A percentile compares a stretch with the other conserved stretches of the same genome.
Conservation (phyloP, 2,797 vertebrate species). For the Sebastes alutus region DNA sequence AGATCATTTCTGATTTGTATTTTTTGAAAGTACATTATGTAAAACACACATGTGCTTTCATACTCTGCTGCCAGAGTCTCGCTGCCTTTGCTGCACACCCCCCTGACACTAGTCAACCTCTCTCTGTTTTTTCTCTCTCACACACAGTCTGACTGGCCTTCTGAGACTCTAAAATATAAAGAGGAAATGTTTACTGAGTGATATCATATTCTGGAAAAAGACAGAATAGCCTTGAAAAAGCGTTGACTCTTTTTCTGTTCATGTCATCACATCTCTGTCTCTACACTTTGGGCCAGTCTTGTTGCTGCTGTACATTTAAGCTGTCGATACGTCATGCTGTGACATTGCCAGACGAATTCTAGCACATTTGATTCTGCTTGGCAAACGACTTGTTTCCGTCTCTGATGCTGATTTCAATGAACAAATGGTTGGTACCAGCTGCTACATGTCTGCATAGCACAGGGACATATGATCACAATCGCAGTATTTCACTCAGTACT, state of each 20-base stretch:
- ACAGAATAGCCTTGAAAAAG: constrained; percentile 23
- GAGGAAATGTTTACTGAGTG: constrained; percentile 59
- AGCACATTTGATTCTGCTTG: constrained; percentile 1
- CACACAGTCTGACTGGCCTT: constrained; percentile 10
- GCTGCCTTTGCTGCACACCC: neutral
- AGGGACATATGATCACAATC: too few species aligned
- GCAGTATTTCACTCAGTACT: too few species aligned
- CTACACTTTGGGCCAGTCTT: neutral
- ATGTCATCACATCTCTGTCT: neutral
- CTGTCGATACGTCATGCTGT: neutral
- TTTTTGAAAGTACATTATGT: constrained; percentile 8
- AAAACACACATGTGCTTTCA: constrained; percentile 8
- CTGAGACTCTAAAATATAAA: constrained; percentile 48
- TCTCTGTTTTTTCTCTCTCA: neutral
- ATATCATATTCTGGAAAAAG: constrained; percentile 55
- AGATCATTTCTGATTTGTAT: neutral
- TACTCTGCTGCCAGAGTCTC: neutral
- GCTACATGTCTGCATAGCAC: neutral
- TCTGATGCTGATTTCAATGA: constrained; percentile 13
- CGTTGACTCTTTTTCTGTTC: neutral
- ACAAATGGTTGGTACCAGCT: constrained; percentile 5
- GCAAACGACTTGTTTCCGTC: neutral
- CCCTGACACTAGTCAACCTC: constrained; percentile 19
- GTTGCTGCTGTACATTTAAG: neutral
- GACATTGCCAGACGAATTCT: neutral